A percentile compares a stretch with the other conserved stretches of the same genome.
Conservation (phyloP, 2,888 invertebrate genomes). For the Alentia gelatinosa region DNA sequence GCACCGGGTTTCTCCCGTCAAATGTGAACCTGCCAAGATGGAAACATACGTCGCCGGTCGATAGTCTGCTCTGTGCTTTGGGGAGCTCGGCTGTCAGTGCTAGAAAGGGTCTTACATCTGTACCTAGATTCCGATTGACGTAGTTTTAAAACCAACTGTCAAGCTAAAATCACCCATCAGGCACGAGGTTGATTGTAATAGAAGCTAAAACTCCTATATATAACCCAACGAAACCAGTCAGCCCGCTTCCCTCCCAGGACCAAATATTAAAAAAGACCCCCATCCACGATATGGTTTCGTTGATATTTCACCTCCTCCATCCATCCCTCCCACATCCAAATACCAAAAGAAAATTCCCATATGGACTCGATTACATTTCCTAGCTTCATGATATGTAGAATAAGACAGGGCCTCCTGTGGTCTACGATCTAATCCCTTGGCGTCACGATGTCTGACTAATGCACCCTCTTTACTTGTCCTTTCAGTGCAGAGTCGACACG, state of each 20-base stretch:
- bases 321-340: neutral
- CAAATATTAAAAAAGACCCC: neutral
- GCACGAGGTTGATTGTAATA: no score
- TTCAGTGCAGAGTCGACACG: constrained; percentile 46
- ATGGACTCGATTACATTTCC: no score
- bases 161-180: neutral
- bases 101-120: constrained; percentile 1
- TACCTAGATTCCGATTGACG: neutral
- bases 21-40: neutral
- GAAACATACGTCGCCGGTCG: neutral
- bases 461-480: constrained; percentile 24
- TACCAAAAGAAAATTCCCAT: no score
- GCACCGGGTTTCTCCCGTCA: neutral
- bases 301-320: neutral
- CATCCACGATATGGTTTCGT: neutral
- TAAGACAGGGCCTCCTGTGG: no score
- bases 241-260: neutral
- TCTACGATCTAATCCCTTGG: no score
- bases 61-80: no score
- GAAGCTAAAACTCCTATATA: no score
- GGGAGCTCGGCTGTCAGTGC: neutral
- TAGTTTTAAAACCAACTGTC: neutral
- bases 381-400: neutral
- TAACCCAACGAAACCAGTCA: no score
- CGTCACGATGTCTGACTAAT: constrained; percentile 9